Base-by-base conservation (phyloP, 2,888 invertebrate species). In the Eupsilia transversa region DNA sequence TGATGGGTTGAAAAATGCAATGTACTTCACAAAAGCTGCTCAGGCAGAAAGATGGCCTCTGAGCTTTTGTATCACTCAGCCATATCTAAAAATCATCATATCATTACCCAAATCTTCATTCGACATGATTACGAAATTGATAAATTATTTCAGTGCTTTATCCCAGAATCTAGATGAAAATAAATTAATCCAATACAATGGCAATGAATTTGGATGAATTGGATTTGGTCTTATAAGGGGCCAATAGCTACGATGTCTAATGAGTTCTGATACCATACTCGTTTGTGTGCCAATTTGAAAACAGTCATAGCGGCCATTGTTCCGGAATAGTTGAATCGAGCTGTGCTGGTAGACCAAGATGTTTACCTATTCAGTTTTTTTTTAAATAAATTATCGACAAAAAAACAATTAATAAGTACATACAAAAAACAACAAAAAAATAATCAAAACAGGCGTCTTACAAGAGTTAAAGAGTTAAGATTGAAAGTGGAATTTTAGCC, bases 181-280 rank as follows among this genome's bases (percentile, higher is more conserved):
- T 27, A 23, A 38, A 60, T 23, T 0, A 41, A 17, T 17, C 41
- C 27, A 38, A 60, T 30, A 23, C 3, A 35, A 35, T 46, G 6
- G 27, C 23, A 41, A 49, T 38, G 10, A 30, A 71, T 71, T n/a
- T 6, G 12, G 3, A 17, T 2, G 57, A 71, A 60, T 43, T 70
- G n/a, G 52, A 38, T 41, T 71, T 52, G 10, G 35, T 60, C 79
- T 43, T 43, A 30, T 43, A 79, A 0, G 79, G 64, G n/a, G 10
- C 41, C 57, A 77, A 41, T 27, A 35, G 20, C 5, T 9, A n/a
- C 12, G 3, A 41, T 33, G 27, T 57, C 23, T 77, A 41, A 74
- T 77, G 27, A 68, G 78, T 30, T 67, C n/a, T 54, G 9, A 43
- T 27, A 77, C 67, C 38, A 23, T 46, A 56, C 46, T 27, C 20